Conservation (phyloP, 37 sponge, comb jelly and placozoan species). For the Lycopodina hypogea region DNA sequence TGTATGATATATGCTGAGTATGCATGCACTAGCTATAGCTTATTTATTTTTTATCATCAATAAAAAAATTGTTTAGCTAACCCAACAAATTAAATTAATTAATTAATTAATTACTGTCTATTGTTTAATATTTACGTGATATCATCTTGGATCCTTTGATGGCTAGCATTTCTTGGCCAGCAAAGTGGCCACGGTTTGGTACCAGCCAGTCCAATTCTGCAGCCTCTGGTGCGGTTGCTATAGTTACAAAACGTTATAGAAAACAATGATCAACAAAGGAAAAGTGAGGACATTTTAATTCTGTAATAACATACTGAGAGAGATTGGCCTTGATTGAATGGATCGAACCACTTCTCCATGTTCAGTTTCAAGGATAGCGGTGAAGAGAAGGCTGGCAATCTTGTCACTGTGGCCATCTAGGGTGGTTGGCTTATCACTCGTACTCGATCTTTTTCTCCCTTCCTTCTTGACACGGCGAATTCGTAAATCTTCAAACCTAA, state of each 20-base stretch:
- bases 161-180: slow-evolving; percentile 58
- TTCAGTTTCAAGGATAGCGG: slow-evolving; percentile 36
- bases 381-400: slow-evolving; percentile 55
- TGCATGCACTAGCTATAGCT: not conserved
- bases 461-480: slow-evolving; percentile 66
- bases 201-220: slow-evolving; percentile 53
- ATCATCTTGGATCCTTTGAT: slow-evolving; percentile 74
- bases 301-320: slow-evolving; percentile 54
- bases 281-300: not conserved
- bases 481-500: slow-evolving; percentile 74
- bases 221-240: slow-evolving; percentile 59
- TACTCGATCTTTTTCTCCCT: slow-evolving; percentile 6
- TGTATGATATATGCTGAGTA: not conserved
- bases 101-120: not conserved
- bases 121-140: slow-evolving; percentile 39
- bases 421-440: slow-evolving; percentile 7
- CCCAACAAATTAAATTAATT: too few relatives aligned
- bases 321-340: slow-evolving; percentile 34
- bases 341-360: slow-evolving; percentile 12
- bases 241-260: not conserved
- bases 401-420: slow-evolving; percentile 43
- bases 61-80: too few relatives aligned
- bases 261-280: not conserved
- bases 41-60: not conserved
- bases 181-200: slow-evolving; percentile 38